Evolutionary conservation across 2,888 invertebrate genomes (phyloP), one percentile per base, ranked within the genome.

Genomic region (Theodoxus fluviatilis): DNA sequence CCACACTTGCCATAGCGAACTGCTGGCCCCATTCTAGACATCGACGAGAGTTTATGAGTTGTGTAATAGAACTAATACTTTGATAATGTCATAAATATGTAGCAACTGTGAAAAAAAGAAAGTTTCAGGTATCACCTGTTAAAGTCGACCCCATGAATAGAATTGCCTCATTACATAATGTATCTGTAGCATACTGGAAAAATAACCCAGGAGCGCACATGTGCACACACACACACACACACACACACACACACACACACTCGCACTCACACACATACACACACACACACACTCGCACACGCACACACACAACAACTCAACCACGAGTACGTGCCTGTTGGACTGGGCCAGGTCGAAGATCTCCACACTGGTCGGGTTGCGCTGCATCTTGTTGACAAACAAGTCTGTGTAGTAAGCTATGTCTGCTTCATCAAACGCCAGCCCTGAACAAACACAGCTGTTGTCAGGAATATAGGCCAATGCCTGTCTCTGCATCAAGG

Each of bases 321-420:
- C 22, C 1, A 7, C 15, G 15, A 18, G 15, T 47, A 38, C 71
- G 47, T 78, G 88, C 87, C 87, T 96, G 86, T 98, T 98, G 38
- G 96, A 96, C 88, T 99, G 98, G 2, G 98, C 98, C 78, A 98
- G 91, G 89, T 98, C 98, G 89, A 98, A 98, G 81, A 97, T 92
- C 86, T 99, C 98, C 0, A 98, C 97, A 84, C 94, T 96, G 0
- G 98, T 98, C 28, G 98, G 98, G 88, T 98, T 94, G 69, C 97
- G 90, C 80, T 93, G 92, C 31, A 96, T 87, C 78, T 93, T 92
- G 74, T 93, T 91, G 73, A 91, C 90, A 88, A 98, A 98, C 71
- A 98, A 88, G 82, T 94, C 90, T 73, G 93, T 93, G 85, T 98
- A 98, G 85, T 93, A 96, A 72, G 94, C 92, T 81, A 97, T 89